phyloP scores from a whole-genome alignment of 2,113 vertebrate genomes.

The Atractosteus spatula region DNA sequence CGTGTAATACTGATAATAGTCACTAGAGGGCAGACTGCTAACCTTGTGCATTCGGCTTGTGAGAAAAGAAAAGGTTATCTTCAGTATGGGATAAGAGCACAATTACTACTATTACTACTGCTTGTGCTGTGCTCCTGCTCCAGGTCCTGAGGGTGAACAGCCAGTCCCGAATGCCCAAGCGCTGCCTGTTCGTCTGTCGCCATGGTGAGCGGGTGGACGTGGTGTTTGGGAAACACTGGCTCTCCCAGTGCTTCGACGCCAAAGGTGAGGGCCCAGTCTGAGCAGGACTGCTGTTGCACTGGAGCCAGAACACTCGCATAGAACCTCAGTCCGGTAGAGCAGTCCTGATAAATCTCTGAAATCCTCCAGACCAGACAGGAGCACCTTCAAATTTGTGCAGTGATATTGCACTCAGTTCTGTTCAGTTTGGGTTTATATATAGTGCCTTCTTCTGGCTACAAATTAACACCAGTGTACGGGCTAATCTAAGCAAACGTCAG shows the following conservation, averaged over 20 bases:
- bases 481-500: too few relatives aligned
- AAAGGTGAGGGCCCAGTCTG: constrained; percentile 76
- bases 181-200: constrained; percentile 91
- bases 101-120: background rate
- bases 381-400: too few relatives aligned
- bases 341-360: too few relatives aligned
- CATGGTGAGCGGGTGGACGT: constrained; percentile 98
- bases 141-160: constrained; percentile 75
- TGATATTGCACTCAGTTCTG: too few relatives aligned
- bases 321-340: too few relatives aligned
- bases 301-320: too few relatives aligned
- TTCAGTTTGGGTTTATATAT: too few relatives aligned
- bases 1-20: too few relatives aligned
- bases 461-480: too few relatives aligned
- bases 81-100: too few relatives aligned
- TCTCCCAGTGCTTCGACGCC: constrained; percentile 92
- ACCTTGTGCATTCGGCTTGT: background rate
- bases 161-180: constrained; percentile 75
- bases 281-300: background rate
- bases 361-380: too few relatives aligned
- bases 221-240: constrained; percentile 96
- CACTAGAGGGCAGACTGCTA: background rate
- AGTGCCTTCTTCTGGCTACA: too few relatives aligned
- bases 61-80: background rate
- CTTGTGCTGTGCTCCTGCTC: background rate